phyloP scores from a whole-genome alignment of 2,888 invertebrate genomes.

The Agrochola litura region DNA sequence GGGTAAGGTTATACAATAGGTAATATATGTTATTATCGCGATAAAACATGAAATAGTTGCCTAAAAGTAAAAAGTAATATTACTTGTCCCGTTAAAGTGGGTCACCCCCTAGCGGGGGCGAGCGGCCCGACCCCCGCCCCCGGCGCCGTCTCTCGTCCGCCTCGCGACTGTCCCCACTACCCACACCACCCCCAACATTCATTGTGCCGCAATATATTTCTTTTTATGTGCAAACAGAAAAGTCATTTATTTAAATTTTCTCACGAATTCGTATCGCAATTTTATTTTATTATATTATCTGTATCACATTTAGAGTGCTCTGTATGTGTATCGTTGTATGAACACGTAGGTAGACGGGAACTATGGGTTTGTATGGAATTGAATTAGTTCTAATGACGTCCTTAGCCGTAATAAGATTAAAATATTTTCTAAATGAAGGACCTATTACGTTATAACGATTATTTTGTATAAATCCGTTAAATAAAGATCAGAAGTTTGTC shows the following conservation, averaged over 20 bases:
- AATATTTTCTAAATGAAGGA: conserved; percentile 21
- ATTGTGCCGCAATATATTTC: conserved; percentile 91
- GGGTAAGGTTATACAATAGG: conserved; percentile 75
- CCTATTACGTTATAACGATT: conserved; percentile 18
- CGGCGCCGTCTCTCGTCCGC: conserved; percentile 82
- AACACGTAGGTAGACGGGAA: conserved; percentile 64
- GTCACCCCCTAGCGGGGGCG: conserved; percentile 85
- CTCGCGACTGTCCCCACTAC: conserved; percentile 84
- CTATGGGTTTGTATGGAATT: conserved; percentile 53
- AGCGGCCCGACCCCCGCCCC: conserved; percentile 68
- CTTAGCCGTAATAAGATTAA: conserved; percentile 40
- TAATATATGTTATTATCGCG: conserved; percentile 86
- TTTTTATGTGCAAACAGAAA: conserved; percentile 91
- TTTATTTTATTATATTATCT: conserved; percentile 91
- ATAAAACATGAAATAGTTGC: conserved; percentile 91
- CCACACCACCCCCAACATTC: conserved; percentile 88
- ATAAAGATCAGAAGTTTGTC: conserved; percentile 62
- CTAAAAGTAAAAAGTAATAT: conserved; percentile 91
- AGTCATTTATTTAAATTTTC: conserved; percentile 91
- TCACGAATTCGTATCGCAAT: conserved; percentile 91
- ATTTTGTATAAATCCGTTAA: conserved; percentile 38
- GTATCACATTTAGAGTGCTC: conserved; percentile 88
- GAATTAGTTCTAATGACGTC: conserved; percentile 37
- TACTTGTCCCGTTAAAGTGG: conserved; percentile 91
- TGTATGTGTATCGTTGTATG: conserved; percentile 76